Conservation (phyloP, 2,797 vertebrate genomes). For the Benthosema pterotum region DNA sequence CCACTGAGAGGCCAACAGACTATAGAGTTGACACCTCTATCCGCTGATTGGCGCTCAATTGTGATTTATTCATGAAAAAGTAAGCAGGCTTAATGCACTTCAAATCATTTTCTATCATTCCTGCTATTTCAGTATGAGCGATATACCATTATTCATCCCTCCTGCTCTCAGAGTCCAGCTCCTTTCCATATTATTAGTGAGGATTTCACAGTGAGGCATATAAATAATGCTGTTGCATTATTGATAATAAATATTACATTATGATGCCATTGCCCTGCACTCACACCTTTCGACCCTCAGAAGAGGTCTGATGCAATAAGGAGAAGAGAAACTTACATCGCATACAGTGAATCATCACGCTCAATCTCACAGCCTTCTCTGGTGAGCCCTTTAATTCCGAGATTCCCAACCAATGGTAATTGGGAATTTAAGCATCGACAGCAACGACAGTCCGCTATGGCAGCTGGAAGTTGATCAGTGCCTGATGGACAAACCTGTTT, state of each 20-base stretch:
- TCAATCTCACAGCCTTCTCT: too few relatives aligned
- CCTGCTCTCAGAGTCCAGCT: conserved; percentile 37
- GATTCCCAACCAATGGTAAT: too few relatives aligned
- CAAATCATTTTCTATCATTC: conserved; percentile 55
- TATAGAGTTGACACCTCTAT: conserved; percentile 67
- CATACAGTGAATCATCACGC: too few relatives aligned
- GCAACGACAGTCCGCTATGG: too few relatives aligned
- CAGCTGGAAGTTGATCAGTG: too few relatives aligned
- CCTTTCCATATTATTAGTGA: conserved; percentile 30
- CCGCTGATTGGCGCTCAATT: conserved; percentile 56
- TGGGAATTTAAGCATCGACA: too few relatives aligned
- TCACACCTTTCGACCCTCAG: too few relatives aligned
- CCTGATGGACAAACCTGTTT: too few relatives aligned
- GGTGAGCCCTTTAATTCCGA: too few relatives aligned
- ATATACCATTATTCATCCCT: background rate
- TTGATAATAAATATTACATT: background rate
- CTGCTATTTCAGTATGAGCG: conserved; percentile 42
- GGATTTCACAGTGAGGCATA: conserved; percentile 1
- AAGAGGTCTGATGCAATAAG: too few relatives aligned
- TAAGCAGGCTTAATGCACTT: conserved; percentile 62
- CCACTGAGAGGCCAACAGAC: conserved; percentile 49
- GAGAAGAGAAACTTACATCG: too few relatives aligned
- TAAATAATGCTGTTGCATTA: background rate
- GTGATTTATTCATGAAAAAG: conserved; percentile 78
- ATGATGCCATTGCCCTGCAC: too few relatives aligned